Evolutionary conservation across 2,113 vertebrate genomes (phyloP), one percentile per base, ranked within the genome.

Genomic region (Nettapus auritus): DNA sequence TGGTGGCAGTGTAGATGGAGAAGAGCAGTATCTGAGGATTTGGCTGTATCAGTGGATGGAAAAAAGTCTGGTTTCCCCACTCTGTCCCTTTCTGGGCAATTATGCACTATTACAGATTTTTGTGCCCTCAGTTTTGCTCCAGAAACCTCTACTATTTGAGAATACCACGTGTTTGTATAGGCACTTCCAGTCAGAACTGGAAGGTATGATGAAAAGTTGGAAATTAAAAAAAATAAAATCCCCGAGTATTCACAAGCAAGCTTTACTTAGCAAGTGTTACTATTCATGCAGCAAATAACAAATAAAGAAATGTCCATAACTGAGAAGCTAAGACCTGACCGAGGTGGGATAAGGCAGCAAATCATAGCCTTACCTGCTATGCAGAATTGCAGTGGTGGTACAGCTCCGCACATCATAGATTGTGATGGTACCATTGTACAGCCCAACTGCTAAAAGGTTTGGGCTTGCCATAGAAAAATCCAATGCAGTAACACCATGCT

Each of bases 381-480:
- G 98, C 87, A 98, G 64, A 59, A 98, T 63, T 0, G 55, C 82
- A 0, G 82, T 1, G 5, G n/a, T 52, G 1, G 67, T 69, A 31
- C 50, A 60, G 64, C 73, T 97, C 64, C 94, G 97, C 4, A 99
- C 95, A 0, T 98, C 95, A n/a, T 98, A 99, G 89, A 99, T 26
- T 2, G 97, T 92, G 7, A 99, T 85, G 2, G 52, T 97, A 4
- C 99, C 99, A 1, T 97, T 85, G n/a, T 97, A 92, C 97, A 95
- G 97, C 28, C 99, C 99, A 19, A 99, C 98, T 4, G 99, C 99
- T 79, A 99, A 42, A 44, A 98, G 98, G 13, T 97, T 95, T 1
- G 98, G 98, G n/a, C 91, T 89, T 3, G 19, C 94, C 44, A 56
- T 48, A 4, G 99, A 99, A 66, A 99, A 99, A 93, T 99, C 99